Percentiles rank a stretch among this genome's conserved stretches.
These are phyloP conservation scores for Piezodorus guildinii DNA, from an alignment of 1,140 invertebrate genomes.

Conservation along the genomic window DNA sequence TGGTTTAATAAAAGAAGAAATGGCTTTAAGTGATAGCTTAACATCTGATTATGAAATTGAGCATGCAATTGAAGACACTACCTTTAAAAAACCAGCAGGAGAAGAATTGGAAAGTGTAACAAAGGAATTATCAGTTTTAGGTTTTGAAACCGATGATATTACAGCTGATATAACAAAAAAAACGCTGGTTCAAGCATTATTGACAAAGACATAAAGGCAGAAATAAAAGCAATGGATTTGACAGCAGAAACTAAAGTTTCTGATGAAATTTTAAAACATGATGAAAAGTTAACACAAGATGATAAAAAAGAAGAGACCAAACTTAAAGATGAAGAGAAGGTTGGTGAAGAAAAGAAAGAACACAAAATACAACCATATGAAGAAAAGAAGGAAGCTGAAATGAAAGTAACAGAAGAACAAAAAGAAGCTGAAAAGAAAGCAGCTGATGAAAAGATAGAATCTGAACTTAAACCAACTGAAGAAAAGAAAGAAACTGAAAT, in stretches of 20 bases:
- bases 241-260: constrained; percentile 24
- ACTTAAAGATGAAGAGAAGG: background rate
- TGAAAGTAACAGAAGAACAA: background rate
- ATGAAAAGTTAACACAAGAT: background rate
- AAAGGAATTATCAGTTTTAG: no score
- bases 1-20: no score
- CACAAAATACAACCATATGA: constrained; percentile 5
- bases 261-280: constrained; percentile 24
- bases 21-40: no score
- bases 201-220: no score
- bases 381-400: background rate
- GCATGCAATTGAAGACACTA: no score
- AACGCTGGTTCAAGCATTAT: no score
- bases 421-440: background rate
- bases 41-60: no score
- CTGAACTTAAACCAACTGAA: background rate
- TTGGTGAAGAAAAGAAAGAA: constrained; percentile 10
- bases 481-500: background rate
- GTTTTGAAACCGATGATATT: no score
- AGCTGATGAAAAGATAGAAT: background rate
- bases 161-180: no score
- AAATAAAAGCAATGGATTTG: background rate
- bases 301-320: background rate
- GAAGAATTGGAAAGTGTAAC: no score
- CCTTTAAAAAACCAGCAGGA: no score